phyloP scores from a whole-genome alignment of 2,113 vertebrate genomes.

The Apteryx owenii region DNA sequence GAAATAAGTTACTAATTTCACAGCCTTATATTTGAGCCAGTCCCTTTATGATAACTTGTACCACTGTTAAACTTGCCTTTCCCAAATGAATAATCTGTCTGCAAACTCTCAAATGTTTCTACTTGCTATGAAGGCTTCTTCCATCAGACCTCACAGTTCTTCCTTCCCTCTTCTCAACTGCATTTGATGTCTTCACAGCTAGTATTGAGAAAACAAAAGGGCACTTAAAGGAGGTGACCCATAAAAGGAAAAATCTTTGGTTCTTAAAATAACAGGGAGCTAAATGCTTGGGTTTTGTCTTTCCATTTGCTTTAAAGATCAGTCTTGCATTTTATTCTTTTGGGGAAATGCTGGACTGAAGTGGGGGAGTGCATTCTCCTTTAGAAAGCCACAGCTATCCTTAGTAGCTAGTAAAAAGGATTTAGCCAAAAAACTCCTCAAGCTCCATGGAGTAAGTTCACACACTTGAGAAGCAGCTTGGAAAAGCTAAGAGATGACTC shows the following conservation, averaged over 20 bases:
- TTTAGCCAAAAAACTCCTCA: neutral
- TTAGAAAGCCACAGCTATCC: neutral
- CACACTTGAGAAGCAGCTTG: neutral
- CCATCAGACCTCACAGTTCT: neutral
- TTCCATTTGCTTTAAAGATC: neutral
- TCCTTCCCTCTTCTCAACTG: neutral
- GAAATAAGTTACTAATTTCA: neutral
- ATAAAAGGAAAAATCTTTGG: conserved; percentile 2
- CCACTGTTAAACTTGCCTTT: neutral
- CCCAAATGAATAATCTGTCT: neutral
- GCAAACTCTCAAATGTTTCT: neutral
- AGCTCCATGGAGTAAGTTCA: neutral
- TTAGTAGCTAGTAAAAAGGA: neutral
- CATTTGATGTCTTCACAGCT: neutral
- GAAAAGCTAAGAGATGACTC: neutral
- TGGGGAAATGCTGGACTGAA: neutral
- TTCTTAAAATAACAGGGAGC: neutral
- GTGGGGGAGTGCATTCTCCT: neutral
- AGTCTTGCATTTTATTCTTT: neutral
- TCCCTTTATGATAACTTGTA: neutral
- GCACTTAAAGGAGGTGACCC: neutral
- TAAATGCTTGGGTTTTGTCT: conserved; percentile 22
- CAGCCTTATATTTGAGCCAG: neutral
- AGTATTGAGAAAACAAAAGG: neutral
- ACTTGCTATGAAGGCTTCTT: neutral